phyloP scores from a whole-genome alignment of 2,797 vertebrate species.

The Neopelma chrysocephalum region DNA sequence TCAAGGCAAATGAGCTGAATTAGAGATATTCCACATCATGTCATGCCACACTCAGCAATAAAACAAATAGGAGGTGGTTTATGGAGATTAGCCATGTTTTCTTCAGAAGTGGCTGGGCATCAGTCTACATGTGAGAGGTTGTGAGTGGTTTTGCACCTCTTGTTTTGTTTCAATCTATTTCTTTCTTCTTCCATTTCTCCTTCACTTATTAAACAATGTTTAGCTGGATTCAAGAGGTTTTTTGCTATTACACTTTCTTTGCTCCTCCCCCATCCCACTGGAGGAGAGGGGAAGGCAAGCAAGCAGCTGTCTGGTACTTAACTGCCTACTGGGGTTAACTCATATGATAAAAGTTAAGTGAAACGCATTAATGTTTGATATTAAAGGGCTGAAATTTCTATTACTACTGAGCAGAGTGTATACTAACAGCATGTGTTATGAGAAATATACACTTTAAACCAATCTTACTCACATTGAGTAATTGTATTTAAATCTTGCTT shows the following conservation, averaged over 20 bases:
- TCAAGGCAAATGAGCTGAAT: background rate
- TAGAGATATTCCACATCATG: background rate
- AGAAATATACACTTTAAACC: background rate
- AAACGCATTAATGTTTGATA: background rate
- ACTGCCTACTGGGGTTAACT: background rate
- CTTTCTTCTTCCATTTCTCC: background rate
- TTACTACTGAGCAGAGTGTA: background rate
- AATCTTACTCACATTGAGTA: background rate
- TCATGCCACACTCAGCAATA: background rate
- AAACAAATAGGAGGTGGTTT: background rate
- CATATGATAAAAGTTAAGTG: background rate
- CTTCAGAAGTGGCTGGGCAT: background rate
- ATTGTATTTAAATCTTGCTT: background rate
- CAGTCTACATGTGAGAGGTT: accelerated
- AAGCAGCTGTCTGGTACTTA: background rate
- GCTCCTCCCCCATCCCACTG: accelerated
- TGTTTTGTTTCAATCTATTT: background rate
- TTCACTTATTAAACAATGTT: background rate
- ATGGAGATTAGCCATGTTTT: background rate
- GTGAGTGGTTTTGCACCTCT: background rate
- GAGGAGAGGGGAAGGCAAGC: accelerated
- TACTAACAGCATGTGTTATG: background rate
- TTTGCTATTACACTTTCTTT: background rate
- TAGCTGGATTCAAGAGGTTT: accelerated
- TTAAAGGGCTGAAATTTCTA: background rate